These are phyloP conservation scores for Globia sparganii DNA, from an alignment of 2,888 invertebrate genomes.

Conservation along the genomic window DNA sequence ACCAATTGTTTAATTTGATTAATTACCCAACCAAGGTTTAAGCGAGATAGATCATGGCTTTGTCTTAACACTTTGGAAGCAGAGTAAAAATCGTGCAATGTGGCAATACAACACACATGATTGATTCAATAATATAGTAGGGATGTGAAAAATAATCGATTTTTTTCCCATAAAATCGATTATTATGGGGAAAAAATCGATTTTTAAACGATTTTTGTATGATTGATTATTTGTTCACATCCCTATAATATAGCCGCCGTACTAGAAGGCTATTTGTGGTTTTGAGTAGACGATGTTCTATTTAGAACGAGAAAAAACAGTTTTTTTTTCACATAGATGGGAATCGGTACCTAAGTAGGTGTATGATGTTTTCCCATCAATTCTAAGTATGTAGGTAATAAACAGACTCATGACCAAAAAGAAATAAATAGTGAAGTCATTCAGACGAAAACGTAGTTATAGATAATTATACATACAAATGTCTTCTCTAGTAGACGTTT, in stretches of 20 bases:
- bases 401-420: not conserved
- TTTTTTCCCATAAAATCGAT: too few species aligned
- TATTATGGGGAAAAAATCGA: too few species aligned
- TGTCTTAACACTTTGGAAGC: not conserved
- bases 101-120: not conserved
- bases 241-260: slow-evolving; percentile 12
- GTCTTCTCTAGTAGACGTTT: not conserved
- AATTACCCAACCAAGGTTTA: slow-evolving; percentile 46
- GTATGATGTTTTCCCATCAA: not conserved
- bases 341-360: too few species aligned
- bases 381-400: too few species aligned
- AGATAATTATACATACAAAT: not conserved
- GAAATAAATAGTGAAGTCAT: not conserved
- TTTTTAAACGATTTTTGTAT: too few species aligned
- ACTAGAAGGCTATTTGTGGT: not conserved
- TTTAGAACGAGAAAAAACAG: not conserved
- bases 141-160: too few species aligned
- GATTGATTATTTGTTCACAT: too few species aligned
- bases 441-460: not conserved
- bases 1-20: slow-evolving; percentile 36
- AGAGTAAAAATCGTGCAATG: not conserved
- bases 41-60: slow-evolving; percentile 21
- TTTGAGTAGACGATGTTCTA: not conserved
- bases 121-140: not conserved
- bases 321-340: not conserved